Conservation (phyloP, 2,888 invertebrate species). For the Hipparchia sbordonii region DNA sequence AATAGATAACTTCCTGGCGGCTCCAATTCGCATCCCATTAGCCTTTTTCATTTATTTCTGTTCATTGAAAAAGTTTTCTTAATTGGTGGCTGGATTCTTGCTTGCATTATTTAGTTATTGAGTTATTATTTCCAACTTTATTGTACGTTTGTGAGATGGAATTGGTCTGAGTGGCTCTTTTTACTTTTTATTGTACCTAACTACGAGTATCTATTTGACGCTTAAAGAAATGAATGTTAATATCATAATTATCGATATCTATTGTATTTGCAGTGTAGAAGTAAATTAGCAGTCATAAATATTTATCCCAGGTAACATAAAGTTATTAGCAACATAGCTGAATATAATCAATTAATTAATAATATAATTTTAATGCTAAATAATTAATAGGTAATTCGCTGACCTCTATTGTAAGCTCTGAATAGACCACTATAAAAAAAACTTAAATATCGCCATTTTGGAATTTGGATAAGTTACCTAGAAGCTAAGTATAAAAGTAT, state of each 20-base stretch:
- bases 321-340: slow-evolving; percentile 22
- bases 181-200: not conserved
- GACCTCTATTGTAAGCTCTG: too few relatives aligned
- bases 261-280: not conserved
- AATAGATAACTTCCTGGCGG: slow-evolving; percentile 67
- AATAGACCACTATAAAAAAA: too few relatives aligned
- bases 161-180: slow-evolving; percentile 5
- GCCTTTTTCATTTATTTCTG: slow-evolving; percentile 49
- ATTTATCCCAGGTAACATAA: slow-evolving; percentile 8
- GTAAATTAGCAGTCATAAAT: slow-evolving; percentile 8
- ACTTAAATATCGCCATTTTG: too few relatives aligned
- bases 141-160: slow-evolving; percentile 32
- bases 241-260: not conserved
- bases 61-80: slow-evolving; percentile 54
- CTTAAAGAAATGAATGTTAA: slow-evolving; percentile 4
- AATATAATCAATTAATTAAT: not conserved
- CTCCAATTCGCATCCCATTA: slow-evolving; percentile 60
- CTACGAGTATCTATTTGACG: not conserved
- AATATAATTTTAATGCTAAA: not conserved
- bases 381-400: not conserved
- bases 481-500: too few relatives aligned
- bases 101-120: slow-evolving; percentile 42
- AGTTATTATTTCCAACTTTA: slow-evolving; percentile 45
- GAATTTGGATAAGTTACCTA: too few relatives aligned
- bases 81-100: slow-evolving; percentile 50